A percentile compares a stretch with the other conserved stretches of the same genome.
Conservation (phyloP, 92 coral and sea anemone species). For the Porites cylindrica region DNA sequence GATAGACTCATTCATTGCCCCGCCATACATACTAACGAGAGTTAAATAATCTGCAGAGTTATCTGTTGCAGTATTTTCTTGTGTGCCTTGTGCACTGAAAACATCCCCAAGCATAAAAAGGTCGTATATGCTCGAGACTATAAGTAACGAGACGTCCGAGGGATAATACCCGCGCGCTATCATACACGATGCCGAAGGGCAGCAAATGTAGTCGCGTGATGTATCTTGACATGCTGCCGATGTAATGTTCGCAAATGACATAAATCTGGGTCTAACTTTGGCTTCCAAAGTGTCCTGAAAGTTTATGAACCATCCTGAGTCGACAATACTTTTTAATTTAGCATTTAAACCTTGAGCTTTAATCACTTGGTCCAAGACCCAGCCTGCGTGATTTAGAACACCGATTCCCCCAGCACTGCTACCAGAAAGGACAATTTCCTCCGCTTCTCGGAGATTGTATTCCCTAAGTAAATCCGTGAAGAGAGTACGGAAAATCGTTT, state of each 20-base stretch:
- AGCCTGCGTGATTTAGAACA: constrained; percentile 61
- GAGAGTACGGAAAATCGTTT: constrained; percentile 60
- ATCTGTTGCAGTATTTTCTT: constrained; percentile 37
- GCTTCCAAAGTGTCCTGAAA: constrained; percentile 50
- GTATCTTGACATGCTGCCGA: constrained; percentile 38
- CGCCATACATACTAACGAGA: constrained; percentile 66
- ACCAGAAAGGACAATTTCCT: constrained; percentile 51
- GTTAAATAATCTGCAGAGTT: constrained; percentile 45
- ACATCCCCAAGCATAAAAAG: constrained; percentile 37
- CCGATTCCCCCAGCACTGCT: constrained; percentile 75
- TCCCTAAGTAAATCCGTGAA: constrained; percentile 36
- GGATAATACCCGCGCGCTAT: constrained; percentile 54
- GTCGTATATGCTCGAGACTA: constrained; percentile 66
- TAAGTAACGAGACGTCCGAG: constrained; percentile 28
- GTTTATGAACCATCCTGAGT: constrained; percentile 69
- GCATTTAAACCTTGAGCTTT: constrained; percentile 33
- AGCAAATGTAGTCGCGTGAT: constrained; percentile 57
- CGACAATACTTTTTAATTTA: constrained; percentile 28
- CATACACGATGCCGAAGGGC: constrained; percentile 62
- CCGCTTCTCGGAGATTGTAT: constrained; percentile 35
- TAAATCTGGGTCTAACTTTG: constrained; percentile 25
- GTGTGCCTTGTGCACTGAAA: constrained; percentile 16
- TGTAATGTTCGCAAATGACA: constrained; percentile 39
- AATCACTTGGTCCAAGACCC: constrained; percentile 37
- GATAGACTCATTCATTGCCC: constrained; percentile 62